Evolutionary conservation across 92 coral and sea anemone genomes (phyloP).

Genomic region (Heteractis magnifica): DNA sequence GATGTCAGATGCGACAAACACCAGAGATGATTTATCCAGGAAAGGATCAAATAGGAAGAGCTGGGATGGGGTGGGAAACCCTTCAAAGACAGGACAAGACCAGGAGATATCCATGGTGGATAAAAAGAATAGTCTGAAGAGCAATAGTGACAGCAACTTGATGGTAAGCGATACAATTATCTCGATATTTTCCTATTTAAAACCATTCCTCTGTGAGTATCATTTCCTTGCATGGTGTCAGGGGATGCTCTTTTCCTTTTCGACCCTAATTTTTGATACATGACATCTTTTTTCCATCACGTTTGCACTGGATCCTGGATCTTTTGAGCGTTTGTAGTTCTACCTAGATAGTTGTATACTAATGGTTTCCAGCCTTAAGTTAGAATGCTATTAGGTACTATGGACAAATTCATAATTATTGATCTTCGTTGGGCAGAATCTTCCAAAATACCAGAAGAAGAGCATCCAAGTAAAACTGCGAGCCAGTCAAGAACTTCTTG

Average conservation of each 20-base stretch:
- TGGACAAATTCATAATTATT: background rate
- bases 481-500: constrained; percentile 82
- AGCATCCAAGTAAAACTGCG: constrained; percentile 63
- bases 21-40: constrained; percentile 6
- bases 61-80: constrained; percentile 79
- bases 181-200: no score
- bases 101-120: constrained; percentile 42
- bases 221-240: no score
- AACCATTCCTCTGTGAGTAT: no score
- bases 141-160: constrained; percentile 84
- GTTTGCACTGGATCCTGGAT: no score
- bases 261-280: no score
- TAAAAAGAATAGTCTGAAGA: constrained; percentile 42
- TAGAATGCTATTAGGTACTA: no score
- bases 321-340: no score
- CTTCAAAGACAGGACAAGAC: constrained; percentile 24
- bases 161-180: constrained; percentile 38
- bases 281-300: no score
- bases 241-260: no score
- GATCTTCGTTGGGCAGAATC: constrained; percentile 41
- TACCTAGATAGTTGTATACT: no score
- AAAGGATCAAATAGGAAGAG: constrained; percentile 68
- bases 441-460: constrained; percentile 76
- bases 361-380: no score
- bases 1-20: constrained; percentile 13